Base-by-base conservation (phyloP, 2,113 vertebrate genomes). In the Pterocles burchelli region DNA sequence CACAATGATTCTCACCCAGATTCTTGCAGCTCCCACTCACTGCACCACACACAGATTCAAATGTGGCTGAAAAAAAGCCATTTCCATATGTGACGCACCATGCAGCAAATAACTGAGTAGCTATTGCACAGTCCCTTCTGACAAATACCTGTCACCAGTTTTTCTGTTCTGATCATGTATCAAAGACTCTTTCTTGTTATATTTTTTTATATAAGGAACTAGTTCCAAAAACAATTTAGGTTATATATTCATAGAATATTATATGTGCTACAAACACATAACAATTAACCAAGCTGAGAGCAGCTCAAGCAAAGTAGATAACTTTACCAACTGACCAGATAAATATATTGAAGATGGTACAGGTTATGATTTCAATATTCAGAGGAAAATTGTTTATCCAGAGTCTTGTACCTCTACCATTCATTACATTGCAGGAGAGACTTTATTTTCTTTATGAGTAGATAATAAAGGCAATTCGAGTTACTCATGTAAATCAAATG, bases 401-500 rank as follows among this genome's bases (percentile, higher is more conserved):
- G 55, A 74, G 28, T 77, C 48, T 71, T 58, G 46, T 68, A n/a
- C 34, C 21, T 49, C 46, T 82, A 52, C 89, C 3, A 1, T 41
- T 36, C 9, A 68, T 33, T 70, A 48, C 34, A 20, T 67, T 79
- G 36, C 55, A 89, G 34, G 62, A 80, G 41, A 72, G 13, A 26
- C 49, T 79, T 75, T 88, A 19, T 61, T 75, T 71, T 59, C 45
- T 87, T 86, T 83, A 91, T 59, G 58, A 59, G 36, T 48, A 66
- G 52, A 75, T 75, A 92, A 92, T 83, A 94, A 91, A 94, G 66
- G 67, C 78, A 96, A 96, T 90, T 92, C 34, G 79, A 95, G 89
- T 89, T 92, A 95, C 54, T 92, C 75, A 59, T 34, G 85, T 51
- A 93, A 63, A 93, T 76, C 83, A 87, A 88, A 93, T 74, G 29